These are phyloP conservation scores for Auanema freiburgensis DNA, from an alignment of 2,888 invertebrate genomes.

Conservation along the genomic window DNA sequence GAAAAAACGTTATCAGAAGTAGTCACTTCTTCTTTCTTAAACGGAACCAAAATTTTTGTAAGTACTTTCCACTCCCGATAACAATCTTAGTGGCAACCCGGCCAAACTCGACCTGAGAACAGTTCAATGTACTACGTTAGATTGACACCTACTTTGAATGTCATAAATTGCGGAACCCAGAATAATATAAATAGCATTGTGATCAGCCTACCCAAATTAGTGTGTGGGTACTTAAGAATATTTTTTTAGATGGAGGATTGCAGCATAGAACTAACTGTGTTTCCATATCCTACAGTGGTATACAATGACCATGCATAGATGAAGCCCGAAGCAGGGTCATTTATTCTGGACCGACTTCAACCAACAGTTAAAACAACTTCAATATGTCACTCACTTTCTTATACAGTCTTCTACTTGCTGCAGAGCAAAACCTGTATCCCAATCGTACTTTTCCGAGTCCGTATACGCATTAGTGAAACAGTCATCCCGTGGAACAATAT, in stretches of 20 bases:
- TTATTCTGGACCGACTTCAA: no score
- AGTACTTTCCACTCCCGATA: not conserved
- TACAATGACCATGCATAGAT: slow-evolving; percentile 1
- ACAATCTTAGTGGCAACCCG: not conserved
- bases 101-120: slow-evolving; percentile 4
- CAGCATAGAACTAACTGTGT: not conserved
- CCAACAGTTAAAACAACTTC: no score
- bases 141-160: slow-evolving; percentile 16
- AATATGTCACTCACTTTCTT: no score
- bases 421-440: no score
- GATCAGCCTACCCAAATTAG: slow-evolving; percentile 6
- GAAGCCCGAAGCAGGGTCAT: not conserved
- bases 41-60: no score
- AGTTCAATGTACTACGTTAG: not conserved
- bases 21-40: no score
- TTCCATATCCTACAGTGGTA: not conserved
- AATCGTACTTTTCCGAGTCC: no score
- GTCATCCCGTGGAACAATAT: no score
- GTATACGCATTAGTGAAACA: no score
- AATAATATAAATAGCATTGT: slow-evolving; percentile 13
- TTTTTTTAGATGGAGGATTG: no score
- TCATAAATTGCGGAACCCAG: slow-evolving; percentile 18
- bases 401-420: no score
- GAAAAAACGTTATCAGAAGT: no score
- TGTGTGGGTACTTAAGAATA: slow-evolving; percentile 16